A percentile compares a stretch with the other conserved stretches of the same genome.
Evolutionary conservation across 2,113 vertebrate species (phyloP).

Genomic region (Progne subis): DNA sequence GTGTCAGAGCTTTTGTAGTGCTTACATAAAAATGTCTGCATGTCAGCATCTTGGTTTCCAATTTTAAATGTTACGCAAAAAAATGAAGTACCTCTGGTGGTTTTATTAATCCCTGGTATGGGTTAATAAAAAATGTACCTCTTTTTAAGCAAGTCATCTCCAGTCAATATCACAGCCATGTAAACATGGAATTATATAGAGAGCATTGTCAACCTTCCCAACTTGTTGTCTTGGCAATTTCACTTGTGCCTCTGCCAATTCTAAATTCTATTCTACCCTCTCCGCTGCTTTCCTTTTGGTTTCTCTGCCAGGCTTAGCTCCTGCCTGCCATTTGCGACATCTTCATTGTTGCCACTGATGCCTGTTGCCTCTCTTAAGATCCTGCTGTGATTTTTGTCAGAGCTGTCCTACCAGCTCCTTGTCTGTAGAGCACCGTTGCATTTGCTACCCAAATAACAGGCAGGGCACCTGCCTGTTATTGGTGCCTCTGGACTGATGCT

Average conservation of each 20-base stretch:
- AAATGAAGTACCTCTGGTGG: not conserved
- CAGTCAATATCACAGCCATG: not conserved
- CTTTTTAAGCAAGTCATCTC: not conserved
- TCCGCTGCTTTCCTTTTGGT: not conserved
- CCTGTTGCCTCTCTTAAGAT: not conserved
- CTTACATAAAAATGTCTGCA: not conserved
- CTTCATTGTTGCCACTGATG: not conserved
- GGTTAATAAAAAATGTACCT: not conserved
- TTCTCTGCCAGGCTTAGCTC: not conserved
- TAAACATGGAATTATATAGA: not conserved
- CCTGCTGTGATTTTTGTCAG: not conserved
- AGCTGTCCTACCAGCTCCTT: not conserved
- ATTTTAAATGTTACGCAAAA: not conserved
- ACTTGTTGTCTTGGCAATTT: not conserved
- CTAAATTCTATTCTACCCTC: not conserved
- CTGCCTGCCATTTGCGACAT: not conserved
- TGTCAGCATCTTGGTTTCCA: not conserved
- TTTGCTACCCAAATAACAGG: not conserved
- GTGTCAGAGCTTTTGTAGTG: not conserved
- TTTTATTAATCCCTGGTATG: not conserved
- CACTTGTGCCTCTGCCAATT: not conserved
- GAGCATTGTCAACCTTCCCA: not conserved
- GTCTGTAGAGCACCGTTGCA: not conserved
- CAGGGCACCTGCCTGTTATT: not conserved
- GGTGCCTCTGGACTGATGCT: not conserved